A percentile compares a stretch with the other conserved stretches of the same genome.
phyloP scores from a whole-genome alignment of 2,797 vertebrate genomes.

The Gadopsis marmoratus region DNA sequence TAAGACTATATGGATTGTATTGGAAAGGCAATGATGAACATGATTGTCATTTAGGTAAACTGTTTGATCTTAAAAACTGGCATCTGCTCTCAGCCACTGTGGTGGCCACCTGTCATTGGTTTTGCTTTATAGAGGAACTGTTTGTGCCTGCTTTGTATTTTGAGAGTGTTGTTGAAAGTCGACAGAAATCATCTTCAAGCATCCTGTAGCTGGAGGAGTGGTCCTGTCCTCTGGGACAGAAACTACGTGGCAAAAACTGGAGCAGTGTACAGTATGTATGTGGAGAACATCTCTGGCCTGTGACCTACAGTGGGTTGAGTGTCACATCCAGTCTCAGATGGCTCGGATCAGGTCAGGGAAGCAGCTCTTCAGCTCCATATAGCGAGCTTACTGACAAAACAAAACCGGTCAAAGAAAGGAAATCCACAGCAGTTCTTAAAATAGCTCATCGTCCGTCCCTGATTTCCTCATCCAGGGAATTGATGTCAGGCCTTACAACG shows the following conservation, averaged over 20 bases:
- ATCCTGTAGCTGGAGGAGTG: not conserved
- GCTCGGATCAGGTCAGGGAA: slow-evolving; percentile 7
- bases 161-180: not conserved
- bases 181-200: not conserved
- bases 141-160: not conserved
- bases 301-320: not conserved
- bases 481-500: not conserved
- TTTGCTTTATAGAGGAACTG: too few relatives aligned
- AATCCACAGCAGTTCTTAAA: slow-evolving; percentile 1
- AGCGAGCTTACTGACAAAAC: not conserved
- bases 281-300: not conserved
- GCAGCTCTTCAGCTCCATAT: slow-evolving; percentile 4
- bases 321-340: slow-evolving; percentile 10
- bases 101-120: not conserved
- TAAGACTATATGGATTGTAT: too few relatives aligned
- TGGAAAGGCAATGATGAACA: too few relatives aligned
- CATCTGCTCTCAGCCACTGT: not conserved
- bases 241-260: slow-evolving; percentile 1
- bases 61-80: not conserved
- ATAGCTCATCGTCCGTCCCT: slow-evolving; percentile 8
- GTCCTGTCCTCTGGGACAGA: too few relatives aligned
- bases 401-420: not conserved
- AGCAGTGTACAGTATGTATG: slow-evolving; percentile 5
- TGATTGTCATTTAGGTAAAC: too few relatives aligned
- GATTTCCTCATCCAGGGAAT: slow-evolving; percentile 20